Conservation (phyloP, 37 sponge, comb jelly and placozoan species). For the Aplysina aerophoba region DNA sequence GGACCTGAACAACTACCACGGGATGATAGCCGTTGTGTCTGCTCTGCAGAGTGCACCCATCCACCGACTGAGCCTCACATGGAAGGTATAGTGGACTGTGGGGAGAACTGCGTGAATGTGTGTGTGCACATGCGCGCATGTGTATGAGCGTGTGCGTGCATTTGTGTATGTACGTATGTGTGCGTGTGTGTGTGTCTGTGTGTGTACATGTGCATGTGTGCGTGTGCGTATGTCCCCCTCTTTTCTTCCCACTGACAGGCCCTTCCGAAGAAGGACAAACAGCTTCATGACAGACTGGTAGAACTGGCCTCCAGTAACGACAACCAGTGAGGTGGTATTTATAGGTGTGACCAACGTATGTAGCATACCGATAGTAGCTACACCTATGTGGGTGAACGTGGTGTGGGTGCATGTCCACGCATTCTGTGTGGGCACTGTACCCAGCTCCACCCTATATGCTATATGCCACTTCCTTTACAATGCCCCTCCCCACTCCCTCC, state of each 20-base stretch:
- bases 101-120: not conserved
- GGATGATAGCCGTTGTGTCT: slow-evolving; percentile 76
- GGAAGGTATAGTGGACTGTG: slow-evolving; percentile 48
- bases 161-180: not conserved
- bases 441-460: slow-evolving; percentile 1
- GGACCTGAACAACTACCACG: slow-evolving; percentile 83
- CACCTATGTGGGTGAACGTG: no score
- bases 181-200: not conserved
- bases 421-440: no score
- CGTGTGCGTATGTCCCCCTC: not conserved
- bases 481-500: not conserved
- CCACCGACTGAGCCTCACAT: slow-evolving; percentile 73
- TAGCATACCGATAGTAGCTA: no score
- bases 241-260: not conserved
- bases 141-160: not conserved
- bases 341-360: no score
- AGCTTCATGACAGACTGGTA: slow-evolving; percentile 52
- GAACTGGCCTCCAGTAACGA: slow-evolving; percentile 64
- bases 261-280: slow-evolving; percentile 67
- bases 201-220: not conserved
- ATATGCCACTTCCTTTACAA: no score
- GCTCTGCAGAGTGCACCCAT: slow-evolving; percentile 82
- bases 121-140: not conserved
- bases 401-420: no score
- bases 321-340: slow-evolving; percentile 54